Evolutionary conservation across 2,113 vertebrate species (phyloP), one percentile per base, ranked within the genome.

Genomic region (Neotoma lepida): DNA sequence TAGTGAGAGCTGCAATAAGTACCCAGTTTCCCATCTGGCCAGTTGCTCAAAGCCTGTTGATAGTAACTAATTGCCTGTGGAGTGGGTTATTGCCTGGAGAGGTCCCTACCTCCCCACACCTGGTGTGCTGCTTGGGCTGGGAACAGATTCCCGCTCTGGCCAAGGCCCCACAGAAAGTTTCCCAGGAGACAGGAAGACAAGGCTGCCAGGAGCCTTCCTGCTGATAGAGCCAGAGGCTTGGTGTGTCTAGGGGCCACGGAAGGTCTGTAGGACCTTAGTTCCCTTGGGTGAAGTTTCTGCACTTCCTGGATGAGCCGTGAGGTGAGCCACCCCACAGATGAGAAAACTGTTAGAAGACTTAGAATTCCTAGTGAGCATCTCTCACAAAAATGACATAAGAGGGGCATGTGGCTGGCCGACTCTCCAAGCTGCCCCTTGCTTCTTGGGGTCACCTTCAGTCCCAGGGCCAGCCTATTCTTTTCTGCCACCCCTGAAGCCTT

Each of bases 341-440:
- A 49, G 33, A 73, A 39, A 44, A 8, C 64, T 46, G 33, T 18
- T 15, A 1, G 35, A 28, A 26, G 26, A 28, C 33, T 30, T 51
- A 3, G 71, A 44, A 20, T 30, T 33, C 9, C 18, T 22, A 56
- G 30, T 12, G 15, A 66, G 63, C 17, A 9, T 10, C 13, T 30
- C 28, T 28, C 41, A 13, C 28, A 3, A 41, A 44, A 12, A 68
- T 46, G n/a, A 44, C 0, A 0, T 1, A 28, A 6, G 39, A 46
- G 39, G 58, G 0, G 9, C 39, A 22, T 0, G 12, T 4, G 18
- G 44, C 7, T 46, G 6, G 68, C 15, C 0, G 5, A 12, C 51
- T 73, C 68, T 44, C 26, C 17, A 58, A 58, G 46, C 44, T 70
- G 35, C 20, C 1, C 49, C 49, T 86, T 39, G 18, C 7, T 30